Evolutionary conservation across 2,797 vertebrate genomes (phyloP), one percentile per base, ranked within the genome.

Genomic region (Molossus alvarezi): DNA sequence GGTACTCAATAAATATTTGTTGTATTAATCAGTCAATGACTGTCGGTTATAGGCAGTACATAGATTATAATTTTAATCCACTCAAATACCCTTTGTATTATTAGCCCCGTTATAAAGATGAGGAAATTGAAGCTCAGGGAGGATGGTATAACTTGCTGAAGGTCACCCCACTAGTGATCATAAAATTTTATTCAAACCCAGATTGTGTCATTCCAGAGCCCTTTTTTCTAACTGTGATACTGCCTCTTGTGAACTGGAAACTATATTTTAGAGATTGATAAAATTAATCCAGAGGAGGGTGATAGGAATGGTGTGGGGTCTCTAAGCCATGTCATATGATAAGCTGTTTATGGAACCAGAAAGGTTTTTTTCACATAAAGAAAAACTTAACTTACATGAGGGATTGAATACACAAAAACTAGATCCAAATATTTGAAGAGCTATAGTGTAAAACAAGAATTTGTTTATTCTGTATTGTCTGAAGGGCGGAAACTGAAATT

Each of bases 71-170:
- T 83, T 92, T 89, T 71, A 89, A 67, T 62, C 51, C 9, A 25
- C 9, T 60, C 12, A 58, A 33, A 27, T 62, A 45, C n/a, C 11
- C 27, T 88, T 87, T 90, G 15, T 27, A 27, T 72, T 81, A 58
- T 58, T 89, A 91, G 79, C 21, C 48, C 60, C 58, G 83, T n/a
- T 60, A 77, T 88, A 71, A 90, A 87, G 37, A 84, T 62, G 76
- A 75, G 65, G n/a, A 93, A 76, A 64, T 33, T 37, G n/a, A 77
- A 23, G 20, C 9, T n/a, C 41, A 13, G 48, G 23, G 14, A 88
- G 14, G 58, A 83, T 33, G 53, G 53, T n/a, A 62, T 29, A 27
- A 82, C 3, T 51, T 90, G 64, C 25, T 33, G 60, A 90, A 69
- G 60, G 45, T 57, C 48, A 65, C 27, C 37, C 20, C 55, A 86